Evolutionary conservation across 1,140 invertebrate genomes (phyloP).

Genomic region (Xylocopa sonorina): DNA sequence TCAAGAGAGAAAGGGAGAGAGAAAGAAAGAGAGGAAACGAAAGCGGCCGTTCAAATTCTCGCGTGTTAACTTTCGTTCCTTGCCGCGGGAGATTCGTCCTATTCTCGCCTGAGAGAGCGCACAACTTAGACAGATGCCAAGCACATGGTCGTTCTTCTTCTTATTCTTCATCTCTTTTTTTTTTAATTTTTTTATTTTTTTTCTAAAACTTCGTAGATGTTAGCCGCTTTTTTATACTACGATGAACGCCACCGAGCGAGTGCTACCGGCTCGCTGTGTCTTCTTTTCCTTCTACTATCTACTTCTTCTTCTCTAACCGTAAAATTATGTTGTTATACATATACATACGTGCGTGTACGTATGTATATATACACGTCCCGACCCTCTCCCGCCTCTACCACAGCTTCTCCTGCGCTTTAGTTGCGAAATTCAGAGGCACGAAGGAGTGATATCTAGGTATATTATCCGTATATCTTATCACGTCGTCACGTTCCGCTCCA

Average conservation of each 20-base stretch:
- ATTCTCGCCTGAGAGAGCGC: conserved; percentile 24
- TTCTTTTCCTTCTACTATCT: conserved; percentile 10
- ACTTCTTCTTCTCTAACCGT: conserved; percentile 31
- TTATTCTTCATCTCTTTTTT: too few relatives aligned
- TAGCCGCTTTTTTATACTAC: conserved; percentile 77
- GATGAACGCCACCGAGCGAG: conserved; percentile 65
- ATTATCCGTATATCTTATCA: conserved; percentile 37
- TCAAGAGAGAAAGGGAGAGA: background rate
- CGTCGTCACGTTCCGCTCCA: conserved; percentile 5
- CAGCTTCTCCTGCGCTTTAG: conserved; percentile 78
- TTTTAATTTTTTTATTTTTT: too few relatives aligned
- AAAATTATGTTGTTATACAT: conserved; percentile 29
- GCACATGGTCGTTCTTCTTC: conserved; percentile 75
- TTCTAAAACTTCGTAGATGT: conserved; percentile 71
- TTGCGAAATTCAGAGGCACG: conserved; percentile 74
- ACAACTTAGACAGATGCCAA: conserved; percentile 61
- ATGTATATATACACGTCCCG: conserved; percentile 6
- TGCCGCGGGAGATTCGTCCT: background rate
- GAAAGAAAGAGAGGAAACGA: background rate
- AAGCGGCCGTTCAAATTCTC: background rate
- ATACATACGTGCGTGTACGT: background rate
- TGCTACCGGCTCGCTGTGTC: conserved; percentile 43
- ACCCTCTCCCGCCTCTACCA: conserved; percentile 56
- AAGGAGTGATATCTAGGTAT: conserved; percentile 53
- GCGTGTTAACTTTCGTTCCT: background rate